phyloP scores from a whole-genome alignment of 2,888 invertebrate species.

The Hydrotaea cyrtoneurina region DNA sequence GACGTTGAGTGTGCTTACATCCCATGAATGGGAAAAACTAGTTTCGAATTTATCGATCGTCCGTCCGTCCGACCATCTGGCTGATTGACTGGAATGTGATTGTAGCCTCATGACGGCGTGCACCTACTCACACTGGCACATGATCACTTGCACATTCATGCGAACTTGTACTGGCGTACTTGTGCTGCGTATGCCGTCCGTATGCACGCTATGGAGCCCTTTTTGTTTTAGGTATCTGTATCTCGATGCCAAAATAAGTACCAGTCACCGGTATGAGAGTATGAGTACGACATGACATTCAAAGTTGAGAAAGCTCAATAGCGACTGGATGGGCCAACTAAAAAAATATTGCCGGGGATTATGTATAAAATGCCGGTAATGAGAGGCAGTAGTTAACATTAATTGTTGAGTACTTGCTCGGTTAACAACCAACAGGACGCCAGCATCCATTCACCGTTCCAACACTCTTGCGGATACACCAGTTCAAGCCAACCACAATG shows the following conservation, averaged over 20 bases:
- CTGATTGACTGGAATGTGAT: neutral
- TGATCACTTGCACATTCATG: neutral
- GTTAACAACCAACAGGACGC: conserved; percentile 48
- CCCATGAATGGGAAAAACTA: conserved; percentile 45
- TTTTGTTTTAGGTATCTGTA: neutral
- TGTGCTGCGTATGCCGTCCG: neutral
- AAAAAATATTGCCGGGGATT: conserved; percentile 36
- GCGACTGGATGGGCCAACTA: neutral
- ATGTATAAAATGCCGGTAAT: conserved; percentile 71
- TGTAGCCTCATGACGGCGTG: conserved; percentile 2
- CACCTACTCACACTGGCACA: neutral
- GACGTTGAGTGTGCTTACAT: neutral
- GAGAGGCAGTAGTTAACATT: conserved; percentile 73
- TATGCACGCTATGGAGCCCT: conserved; percentile 6
- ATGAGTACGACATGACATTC: conserved; percentile 8
- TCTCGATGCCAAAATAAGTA: neutral
- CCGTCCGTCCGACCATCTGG: neutral
- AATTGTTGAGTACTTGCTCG: conserved; percentile 70
- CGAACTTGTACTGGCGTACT: neutral
- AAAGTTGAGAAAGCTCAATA: neutral
- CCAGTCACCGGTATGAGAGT: neutral
- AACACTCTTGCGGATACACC: neutral
- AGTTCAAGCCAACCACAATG: conserved; percentile 68
- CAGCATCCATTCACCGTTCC: neutral
- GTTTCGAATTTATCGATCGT: conserved; percentile 17